Percentiles rank a stretch among this genome's conserved stretches.
Evolutionary conservation across 2,113 vertebrate species (phyloP).

Genomic region (Lepidothrix coronata): DNA sequence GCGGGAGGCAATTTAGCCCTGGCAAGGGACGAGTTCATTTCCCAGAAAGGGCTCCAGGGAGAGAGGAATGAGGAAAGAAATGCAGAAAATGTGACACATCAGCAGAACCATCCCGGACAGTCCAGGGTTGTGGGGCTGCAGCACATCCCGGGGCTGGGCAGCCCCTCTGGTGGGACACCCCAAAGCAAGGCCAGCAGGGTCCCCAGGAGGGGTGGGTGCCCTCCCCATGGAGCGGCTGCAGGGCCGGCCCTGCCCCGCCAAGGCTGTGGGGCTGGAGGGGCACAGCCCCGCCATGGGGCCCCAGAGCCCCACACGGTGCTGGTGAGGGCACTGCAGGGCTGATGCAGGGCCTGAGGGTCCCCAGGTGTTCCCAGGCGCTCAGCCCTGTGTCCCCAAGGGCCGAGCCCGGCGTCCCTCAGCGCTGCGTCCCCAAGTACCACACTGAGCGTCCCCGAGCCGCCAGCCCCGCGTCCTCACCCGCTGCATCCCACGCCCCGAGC

Average conservation of each 20-base stretch:
- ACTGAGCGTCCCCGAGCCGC: accelerated
- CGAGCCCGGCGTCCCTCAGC: accelerated
- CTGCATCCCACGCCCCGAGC: neutral
- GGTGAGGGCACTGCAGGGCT: neutral
- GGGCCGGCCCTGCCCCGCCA: neutral
- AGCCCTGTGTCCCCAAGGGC: neutral
- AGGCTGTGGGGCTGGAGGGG: neutral
- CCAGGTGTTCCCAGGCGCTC: neutral
- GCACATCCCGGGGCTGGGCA: neutral
- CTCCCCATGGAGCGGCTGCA: neutral
- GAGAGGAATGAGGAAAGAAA: conserved; percentile 46
- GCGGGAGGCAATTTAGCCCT: neutral
- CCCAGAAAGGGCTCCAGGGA: neutral
- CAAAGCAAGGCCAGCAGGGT: accelerated
- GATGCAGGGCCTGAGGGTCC: neutral
- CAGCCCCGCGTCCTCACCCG: neutral
- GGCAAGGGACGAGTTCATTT: neutral
- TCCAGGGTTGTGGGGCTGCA: neutral
- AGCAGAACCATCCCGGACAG: conserved; percentile 34
- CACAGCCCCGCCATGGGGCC: neutral
- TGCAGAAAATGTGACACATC: conserved; percentile 65
- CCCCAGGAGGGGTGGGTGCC: accelerated
- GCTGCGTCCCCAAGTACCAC: accelerated
- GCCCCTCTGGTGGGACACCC: neutral
- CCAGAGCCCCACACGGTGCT: neutral